Percentiles rank a stretch among this genome's conserved stretches.
phyloP scores from a whole-genome alignment of 2,113 vertebrate species.

The Zeus faber region DNA sequence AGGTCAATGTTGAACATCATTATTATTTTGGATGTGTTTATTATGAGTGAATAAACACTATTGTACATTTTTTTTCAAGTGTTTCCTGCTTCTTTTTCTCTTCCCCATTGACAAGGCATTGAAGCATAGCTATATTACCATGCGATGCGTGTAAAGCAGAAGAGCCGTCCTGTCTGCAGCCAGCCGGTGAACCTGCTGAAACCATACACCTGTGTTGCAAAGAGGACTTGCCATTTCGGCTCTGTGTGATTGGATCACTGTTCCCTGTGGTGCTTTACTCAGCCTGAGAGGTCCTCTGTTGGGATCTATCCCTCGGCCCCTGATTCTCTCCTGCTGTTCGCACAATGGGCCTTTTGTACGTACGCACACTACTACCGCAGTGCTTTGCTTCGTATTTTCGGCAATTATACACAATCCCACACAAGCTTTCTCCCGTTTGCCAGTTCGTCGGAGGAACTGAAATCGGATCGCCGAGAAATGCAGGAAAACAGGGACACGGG shows the following conservation, averaged over 20 bases:
- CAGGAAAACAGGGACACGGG: constrained; percentile 33
- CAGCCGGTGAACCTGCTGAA: constrained; percentile 47
- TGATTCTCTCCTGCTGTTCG: constrained; percentile 43
- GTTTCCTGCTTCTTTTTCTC: neutral
- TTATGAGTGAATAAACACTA: no score
- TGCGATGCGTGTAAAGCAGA: constrained; percentile 33
- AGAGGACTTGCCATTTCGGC: constrained; percentile 59
- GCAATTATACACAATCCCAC: constrained; percentile 46
- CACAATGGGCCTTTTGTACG: constrained; percentile 63
- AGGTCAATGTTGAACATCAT: no score
- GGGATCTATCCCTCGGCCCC: constrained; percentile 55
- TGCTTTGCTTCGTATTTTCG: constrained; percentile 46
- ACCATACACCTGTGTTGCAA: constrained; percentile 58
- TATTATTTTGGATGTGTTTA: no score
- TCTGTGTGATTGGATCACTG: constrained; percentile 59
- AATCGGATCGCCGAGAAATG: constrained; percentile 46
- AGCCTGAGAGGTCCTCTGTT: constrained; percentile 50
- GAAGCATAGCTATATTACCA: no score
- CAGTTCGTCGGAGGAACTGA: constrained; percentile 47
- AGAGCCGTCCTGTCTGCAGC: constrained; percentile 41
- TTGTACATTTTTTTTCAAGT: neutral
- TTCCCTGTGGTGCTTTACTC: constrained; percentile 56
- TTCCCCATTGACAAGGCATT: no score
- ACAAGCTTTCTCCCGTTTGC: constrained; percentile 33
- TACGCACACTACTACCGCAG: constrained; percentile 40